A percentile compares a stretch with the other conserved stretches of the same genome.
These are phyloP conservation scores for Parnassius glacialis DNA, from an alignment of 2,888 invertebrate species.

Conservation along the genomic window DNA sequence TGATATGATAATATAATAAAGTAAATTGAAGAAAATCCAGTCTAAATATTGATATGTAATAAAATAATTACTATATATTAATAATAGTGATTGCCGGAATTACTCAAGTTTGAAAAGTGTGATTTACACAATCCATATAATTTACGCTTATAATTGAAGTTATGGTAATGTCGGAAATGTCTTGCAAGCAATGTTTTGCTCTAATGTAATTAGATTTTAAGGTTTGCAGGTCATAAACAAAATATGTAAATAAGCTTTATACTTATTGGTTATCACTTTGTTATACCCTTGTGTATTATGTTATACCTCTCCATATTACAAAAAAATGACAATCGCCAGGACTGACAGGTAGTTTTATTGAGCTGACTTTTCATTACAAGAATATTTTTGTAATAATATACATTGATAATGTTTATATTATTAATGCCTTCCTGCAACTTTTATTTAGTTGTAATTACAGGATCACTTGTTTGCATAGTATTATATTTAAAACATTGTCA, in stretches of 20 bases:
- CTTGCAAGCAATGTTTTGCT: constrained; percentile 28
- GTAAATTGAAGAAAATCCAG: constrained; percentile 9
- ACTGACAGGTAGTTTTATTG: constrained; percentile 20
- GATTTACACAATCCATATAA: constrained; percentile 24
- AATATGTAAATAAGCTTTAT: constrained; percentile 30
- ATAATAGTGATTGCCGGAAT: constrained; percentile 35
- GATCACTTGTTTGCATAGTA: too few species aligned
- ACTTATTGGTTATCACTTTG: constrained; percentile 24
- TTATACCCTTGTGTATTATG: constrained; percentile 24
- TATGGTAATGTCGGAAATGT: constrained; percentile 28
- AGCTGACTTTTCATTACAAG: constrained; percentile 8
- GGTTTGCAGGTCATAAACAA: constrained; percentile 27
- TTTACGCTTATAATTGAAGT: constrained; percentile 28
- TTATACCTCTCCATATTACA: constrained; percentile 10
- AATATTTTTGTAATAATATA: constrained; percentile 9
- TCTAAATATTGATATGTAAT: constrained; percentile 22
- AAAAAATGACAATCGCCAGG: constrained; percentile 15
- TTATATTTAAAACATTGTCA: too few species aligned
- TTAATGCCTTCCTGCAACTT: neutral
- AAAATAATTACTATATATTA: constrained; percentile 18
- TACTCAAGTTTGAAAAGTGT: constrained; percentile 29
- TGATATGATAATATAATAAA: constrained; percentile 9
- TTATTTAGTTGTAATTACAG: too few species aligned
- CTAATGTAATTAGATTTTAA: constrained; percentile 31
- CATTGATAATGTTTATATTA: neutral